A percentile compares a stretch with the other conserved stretches of the same genome.
Evolutionary conservation across 2,113 vertebrate genomes (phyloP).

Genomic region (Gadus macrocephalus): DNA sequence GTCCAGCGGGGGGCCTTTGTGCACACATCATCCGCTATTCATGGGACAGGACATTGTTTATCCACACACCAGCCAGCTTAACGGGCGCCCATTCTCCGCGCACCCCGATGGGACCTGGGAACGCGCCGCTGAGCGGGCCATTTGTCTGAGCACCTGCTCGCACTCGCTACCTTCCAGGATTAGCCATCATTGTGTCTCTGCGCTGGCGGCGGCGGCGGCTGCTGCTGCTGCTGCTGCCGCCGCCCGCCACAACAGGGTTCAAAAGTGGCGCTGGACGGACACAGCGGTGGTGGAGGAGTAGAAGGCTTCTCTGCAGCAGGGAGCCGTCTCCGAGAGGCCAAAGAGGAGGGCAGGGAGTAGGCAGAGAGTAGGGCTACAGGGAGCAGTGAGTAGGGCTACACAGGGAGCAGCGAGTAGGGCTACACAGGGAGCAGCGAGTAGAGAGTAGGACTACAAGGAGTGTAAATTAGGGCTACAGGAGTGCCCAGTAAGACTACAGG

Average conservation of each 20-base stretch:
- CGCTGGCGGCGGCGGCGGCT: neutral
- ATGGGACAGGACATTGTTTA: slow-evolving; percentile 69
- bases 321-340: slow-evolving; percentile 48
- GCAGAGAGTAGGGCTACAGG: slow-evolving; percentile 17
- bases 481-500: no score
- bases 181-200: slow-evolving; percentile 55
- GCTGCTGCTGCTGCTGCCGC: slow-evolving; percentile 22
- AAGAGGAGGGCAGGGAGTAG: slow-evolving; percentile 34
- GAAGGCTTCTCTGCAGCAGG: slow-evolving; percentile 26
- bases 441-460: no score
- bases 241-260: slow-evolving; percentile 51
- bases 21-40: slow-evolving; percentile 72
- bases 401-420: no score
- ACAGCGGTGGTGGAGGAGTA: neutral
- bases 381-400: no score
- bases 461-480: no score
- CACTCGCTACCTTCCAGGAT: slow-evolving; percentile 66
- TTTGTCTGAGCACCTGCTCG: slow-evolving; percentile 66
- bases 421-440: no score
- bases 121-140: slow-evolving; percentile 49
- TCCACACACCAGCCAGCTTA: slow-evolving; percentile 60
- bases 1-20: slow-evolving; percentile 76
- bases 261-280: slow-evolving; percentile 10
- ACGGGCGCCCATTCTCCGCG: slow-evolving; percentile 46
- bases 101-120: slow-evolving; percentile 57